Percentiles rank a stretch among this genome's conserved stretches.
These are phyloP conservation scores for Pterocles gutturalis DNA, from an alignment of 2,113 vertebrate species.

Conservation along the genomic window DNA sequence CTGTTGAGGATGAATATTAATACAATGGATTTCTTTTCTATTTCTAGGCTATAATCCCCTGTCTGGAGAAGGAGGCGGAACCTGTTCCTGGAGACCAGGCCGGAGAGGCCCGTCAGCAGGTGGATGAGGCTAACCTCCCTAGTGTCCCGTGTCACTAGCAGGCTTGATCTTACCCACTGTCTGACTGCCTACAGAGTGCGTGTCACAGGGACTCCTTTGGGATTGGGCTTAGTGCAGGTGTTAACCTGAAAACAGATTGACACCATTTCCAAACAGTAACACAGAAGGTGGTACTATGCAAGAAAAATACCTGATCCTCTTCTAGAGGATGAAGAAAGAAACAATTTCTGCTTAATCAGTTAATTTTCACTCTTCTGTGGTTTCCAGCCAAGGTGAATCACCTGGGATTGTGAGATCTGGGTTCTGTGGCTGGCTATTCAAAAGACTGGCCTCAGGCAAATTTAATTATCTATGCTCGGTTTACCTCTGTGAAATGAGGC, in stretches of 20 bases:
- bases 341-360: neutral
- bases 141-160: constrained; percentile 47
- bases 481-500: neutral
- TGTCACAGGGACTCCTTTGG: constrained; percentile 65
- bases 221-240: neutral
- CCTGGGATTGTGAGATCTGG: neutral
- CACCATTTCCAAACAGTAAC: neutral
- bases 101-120: constrained; percentile 89
- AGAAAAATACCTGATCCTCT: neutral
- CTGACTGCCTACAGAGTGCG: constrained; percentile 63
- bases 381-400: neutral
- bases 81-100: constrained; percentile 90
- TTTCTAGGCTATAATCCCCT: constrained; percentile 89
- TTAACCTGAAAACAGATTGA: neutral
- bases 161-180: constrained; percentile 27
- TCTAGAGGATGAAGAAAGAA: neutral
- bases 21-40: neutral
- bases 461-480: neutral
- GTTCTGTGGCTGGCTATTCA: neutral
- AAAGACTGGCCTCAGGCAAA: neutral
- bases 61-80: constrained; percentile 88
- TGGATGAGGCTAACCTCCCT: constrained; percentile 89
- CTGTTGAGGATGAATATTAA: neutral
- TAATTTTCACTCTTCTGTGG: neutral
- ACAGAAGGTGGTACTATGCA: neutral